Evolutionary conservation across 2,797 vertebrate genomes (phyloP).

Genomic region (Sciurus carolinensis): DNA sequence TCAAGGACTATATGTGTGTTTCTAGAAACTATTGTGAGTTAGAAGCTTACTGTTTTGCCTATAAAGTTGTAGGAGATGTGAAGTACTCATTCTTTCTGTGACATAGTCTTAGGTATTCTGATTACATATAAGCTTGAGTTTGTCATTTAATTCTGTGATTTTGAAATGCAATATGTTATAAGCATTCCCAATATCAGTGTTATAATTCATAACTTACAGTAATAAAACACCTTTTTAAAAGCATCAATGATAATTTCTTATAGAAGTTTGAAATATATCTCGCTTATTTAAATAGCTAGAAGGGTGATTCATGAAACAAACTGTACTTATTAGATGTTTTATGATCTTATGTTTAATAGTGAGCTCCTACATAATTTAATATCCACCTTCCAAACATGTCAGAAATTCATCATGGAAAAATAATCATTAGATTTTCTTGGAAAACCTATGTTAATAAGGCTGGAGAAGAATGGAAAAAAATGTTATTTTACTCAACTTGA

Average conservation of each 20-base stretch:
- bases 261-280: constrained; percentile 14
- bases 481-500: constrained; percentile 4
- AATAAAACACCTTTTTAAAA: constrained; percentile 30
- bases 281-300: not conserved
- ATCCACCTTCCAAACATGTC: not conserved
- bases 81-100: constrained; percentile 13
- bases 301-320: constrained; percentile 19
- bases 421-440: constrained; percentile 9
- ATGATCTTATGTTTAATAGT: not conserved
- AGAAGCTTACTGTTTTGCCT: constrained; percentile 5
- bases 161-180: constrained; percentile 23
- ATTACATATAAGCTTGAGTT: constrained; percentile 1
- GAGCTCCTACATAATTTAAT: not conserved
- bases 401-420: constrained; percentile 12
- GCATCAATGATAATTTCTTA: constrained; percentile 21
- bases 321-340: not conserved
- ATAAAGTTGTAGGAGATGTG: not conserved
- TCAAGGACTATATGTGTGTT: not conserved
- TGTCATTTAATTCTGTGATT: constrained; percentile 19
- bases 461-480: constrained; percentile 25
- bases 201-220: constrained; percentile 28
- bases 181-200: not conserved
- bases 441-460: constrained; percentile 20
- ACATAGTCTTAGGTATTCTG: not conserved
- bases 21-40: not conserved